These are phyloP conservation scores for Gari tellinella DNA, from an alignment of 2,888 invertebrate species.

Conservation along the genomic window DNA sequence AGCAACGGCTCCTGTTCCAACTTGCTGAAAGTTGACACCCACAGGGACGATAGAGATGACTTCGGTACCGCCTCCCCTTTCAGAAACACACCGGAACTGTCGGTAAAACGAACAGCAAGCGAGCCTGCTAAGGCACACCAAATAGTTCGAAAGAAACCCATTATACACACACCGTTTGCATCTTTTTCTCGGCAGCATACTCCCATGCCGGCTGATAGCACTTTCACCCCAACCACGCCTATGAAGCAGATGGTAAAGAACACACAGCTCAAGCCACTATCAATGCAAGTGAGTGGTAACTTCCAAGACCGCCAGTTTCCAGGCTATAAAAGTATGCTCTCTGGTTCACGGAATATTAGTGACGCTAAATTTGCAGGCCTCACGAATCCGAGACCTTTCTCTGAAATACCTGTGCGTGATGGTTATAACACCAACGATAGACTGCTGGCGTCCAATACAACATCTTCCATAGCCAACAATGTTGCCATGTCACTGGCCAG, in stretches of 20 bases:
- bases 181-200: constrained; percentile 20
- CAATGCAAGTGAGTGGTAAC: constrained; percentile 7
- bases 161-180: constrained; percentile 43
- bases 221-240: constrained; percentile 11
- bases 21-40: background rate
- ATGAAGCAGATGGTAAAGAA: constrained; percentile 44
- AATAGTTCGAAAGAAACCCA: constrained; percentile 36
- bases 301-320: constrained; percentile 16
- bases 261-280: constrained; percentile 48
- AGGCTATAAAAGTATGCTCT: constrained; percentile 15
- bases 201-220: constrained; percentile 3
- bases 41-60: constrained; percentile 46
- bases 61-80: background rate
- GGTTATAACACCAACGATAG: background rate
- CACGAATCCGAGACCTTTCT: constrained; percentile 36
- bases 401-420: constrained; percentile 51
- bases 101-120: constrained; percentile 27
- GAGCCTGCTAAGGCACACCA: constrained; percentile 41
- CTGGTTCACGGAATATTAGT: constrained; percentile 26
- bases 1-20: constrained; percentile 44
- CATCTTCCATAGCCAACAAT: background rate
- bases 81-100: constrained; percentile 2
- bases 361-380: constrained; percentile 7
- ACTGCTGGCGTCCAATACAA: background rate
- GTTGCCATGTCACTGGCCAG: background rate